Evolutionary conservation across 2,113 vertebrate species (phyloP), one percentile per base, ranked within the genome.

Genomic region (Leptocoma aspasia): DNA sequence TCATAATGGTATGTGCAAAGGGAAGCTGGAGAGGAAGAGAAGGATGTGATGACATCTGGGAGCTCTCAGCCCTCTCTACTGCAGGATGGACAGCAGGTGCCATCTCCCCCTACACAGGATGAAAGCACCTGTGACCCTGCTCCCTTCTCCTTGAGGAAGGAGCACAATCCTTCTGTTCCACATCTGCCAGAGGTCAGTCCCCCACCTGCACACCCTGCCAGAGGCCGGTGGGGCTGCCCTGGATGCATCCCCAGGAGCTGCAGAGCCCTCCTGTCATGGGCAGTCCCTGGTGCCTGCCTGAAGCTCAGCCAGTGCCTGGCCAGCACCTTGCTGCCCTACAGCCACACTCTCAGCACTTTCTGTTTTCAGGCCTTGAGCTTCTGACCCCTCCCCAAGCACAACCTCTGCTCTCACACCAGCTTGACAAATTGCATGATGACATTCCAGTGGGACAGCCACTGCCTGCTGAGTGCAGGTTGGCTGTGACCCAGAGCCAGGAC

Each of bases 371-470:
- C 53, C n/a, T 21, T 18, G 41, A 73, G 30, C 41, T 82, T 85
- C 79, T 26, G 42, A 66, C 45, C 23, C 39, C 20, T 13, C 61
- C 26, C 27, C 27, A 59, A 57, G 56, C 70, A 37, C 70, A 27
- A 2, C 5, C 23, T 49, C 50, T 37, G 42, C 45, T 5, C 60
- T 4, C 14, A 15, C 37, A 13, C 3, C 19, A 72, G 27, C 37
- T 9, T 23, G 37, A 49, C 35, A 63, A 22, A 33, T 1, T 9
- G 18, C 41, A 42, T 0, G 2, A 12, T 33, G 49, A 35, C 4
- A 1, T 4, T 15, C 14, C 23, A 15, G 63, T 10, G 64, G 73
- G 57, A 52, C 65, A 57, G 69, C 7, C 53, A 27, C 61, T 68
- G 28, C 57, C 77, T 17, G 39, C n/a, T 54, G 33, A 72, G 53